Evolutionary conservation across 37 sponge, comb jelly and placozoan genomes (phyloP), one percentile per base, ranked within the genome.

Genomic region (Theonella swinhoei): DNA sequence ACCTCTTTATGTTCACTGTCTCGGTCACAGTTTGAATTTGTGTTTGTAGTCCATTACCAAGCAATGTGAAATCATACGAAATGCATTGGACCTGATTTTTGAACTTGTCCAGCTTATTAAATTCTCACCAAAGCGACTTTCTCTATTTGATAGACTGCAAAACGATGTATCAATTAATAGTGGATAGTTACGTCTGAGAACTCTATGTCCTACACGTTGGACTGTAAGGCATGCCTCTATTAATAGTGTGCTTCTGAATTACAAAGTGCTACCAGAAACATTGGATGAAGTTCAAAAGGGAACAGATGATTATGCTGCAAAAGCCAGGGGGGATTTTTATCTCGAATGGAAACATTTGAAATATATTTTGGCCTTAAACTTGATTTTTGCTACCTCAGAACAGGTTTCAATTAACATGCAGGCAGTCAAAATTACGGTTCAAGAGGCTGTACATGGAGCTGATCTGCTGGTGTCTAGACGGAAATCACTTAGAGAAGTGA

Each of bases 221-320:
- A 88, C 76, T 58, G 81, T 80, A 7, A 41, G 82, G 30, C 88
- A 81, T 26, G 28, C 64, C 22, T 68, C 89, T 14, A 75, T 88
- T 36, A 30, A 54, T 4, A 83, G 65, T 59, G 78, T 88, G 28
- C 61, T 88, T 31, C 24, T 5, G 29, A 88, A 78, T 59, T 88
- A 82, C 68, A 23, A 68, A 31, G 54, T 65, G 38, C 34, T 88
- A 0, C 82, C 30, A 64, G 33, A 19, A 59, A 75, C 89, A 38
- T 59, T 83, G 36, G 79, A 77, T 30, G 43, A 40, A 41, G 65
- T 88, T 70, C 11, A 81, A 68, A 7, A 77, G 23, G 88, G 88
- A 7, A 54, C 64, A 82, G 88, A 88, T 80, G 89, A 89, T 25
- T 85, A 88, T 82, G 90, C 85, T 75, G 90, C 90, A 42, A 89